Percentiles rank a stretch among this genome's conserved stretches.
These are phyloP conservation scores for Rousettus leschenaultii DNA, from an alignment of 2,113 vertebrate species.

Conservation along the genomic window DNA sequence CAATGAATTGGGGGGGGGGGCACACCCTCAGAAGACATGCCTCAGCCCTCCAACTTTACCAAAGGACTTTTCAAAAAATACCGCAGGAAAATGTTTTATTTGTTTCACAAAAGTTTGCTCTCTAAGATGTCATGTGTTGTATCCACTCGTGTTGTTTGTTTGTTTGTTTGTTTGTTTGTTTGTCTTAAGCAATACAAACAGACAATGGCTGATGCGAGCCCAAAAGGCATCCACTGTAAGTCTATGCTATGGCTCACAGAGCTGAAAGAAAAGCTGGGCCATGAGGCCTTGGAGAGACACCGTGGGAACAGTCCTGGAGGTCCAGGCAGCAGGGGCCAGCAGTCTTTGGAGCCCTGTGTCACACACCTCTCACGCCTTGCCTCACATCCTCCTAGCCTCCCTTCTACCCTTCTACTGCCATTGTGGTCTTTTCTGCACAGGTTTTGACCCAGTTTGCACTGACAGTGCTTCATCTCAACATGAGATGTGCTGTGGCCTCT, in stretches of 20 bases:
- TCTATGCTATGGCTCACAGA: background rate
- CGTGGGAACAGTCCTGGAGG: background rate
- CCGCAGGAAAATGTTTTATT: background rate
- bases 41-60: background rate
- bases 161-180: background rate
- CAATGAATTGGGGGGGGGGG: background rate
- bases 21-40: background rate
- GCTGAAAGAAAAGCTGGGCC: background rate
- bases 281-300: background rate
- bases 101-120: background rate
- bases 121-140: background rate
- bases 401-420: no score
- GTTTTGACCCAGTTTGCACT: background rate
- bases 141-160: background rate
- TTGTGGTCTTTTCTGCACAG: background rate
- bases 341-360: background rate
- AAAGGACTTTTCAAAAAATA: background rate
- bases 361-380: background rate
- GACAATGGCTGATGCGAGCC: background rate
- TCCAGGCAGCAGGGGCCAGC: background rate
- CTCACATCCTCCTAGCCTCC: background rate
- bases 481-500: background rate
- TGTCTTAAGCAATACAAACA: background rate
- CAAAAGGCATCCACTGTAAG: background rate
- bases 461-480: background rate